phyloP scores from a whole-genome alignment of 2,888 invertebrate species.

The Nymphalis polychloros region DNA sequence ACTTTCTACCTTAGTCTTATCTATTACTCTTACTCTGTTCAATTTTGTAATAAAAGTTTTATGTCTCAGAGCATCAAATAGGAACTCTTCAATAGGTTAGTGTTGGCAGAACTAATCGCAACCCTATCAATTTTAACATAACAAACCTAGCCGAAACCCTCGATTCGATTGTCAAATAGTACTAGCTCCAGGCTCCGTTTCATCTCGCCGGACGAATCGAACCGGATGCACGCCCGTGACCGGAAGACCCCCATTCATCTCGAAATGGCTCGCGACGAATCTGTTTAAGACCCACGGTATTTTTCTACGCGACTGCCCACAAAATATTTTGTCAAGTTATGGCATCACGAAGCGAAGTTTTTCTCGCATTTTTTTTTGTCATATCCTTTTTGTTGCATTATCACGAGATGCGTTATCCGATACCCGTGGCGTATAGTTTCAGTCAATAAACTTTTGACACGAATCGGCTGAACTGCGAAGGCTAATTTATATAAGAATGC shows the following conservation, averaged over 20 bases:
- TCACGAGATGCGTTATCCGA: constrained; percentile 39
- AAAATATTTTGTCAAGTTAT: constrained; percentile 68
- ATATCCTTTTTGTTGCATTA: constrained; percentile 48
- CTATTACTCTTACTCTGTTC: no score
- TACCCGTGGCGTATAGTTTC: constrained; percentile 36
- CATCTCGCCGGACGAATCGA: constrained; percentile 45
- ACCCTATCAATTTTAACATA: neutral
- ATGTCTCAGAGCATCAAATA: no score
- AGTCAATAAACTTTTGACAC: constrained; percentile 25
- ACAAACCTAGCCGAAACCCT: neutral
- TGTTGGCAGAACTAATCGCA: no score
- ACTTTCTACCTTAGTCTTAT: no score
- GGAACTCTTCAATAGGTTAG: no score
- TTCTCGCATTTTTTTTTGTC: constrained; percentile 59
- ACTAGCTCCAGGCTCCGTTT: constrained; percentile 31
- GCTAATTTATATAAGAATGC: neutral
- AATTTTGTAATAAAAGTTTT: no score
- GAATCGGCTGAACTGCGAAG: constrained; percentile 48
- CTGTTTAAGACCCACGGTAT: constrained; percentile 69
- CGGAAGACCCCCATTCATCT: constrained; percentile 76
- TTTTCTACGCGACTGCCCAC: constrained; percentile 73
- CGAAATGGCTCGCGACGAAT: constrained; percentile 73
- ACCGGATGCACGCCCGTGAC: constrained; percentile 73
- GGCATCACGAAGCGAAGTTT: constrained; percentile 68
- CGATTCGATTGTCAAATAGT: constrained; percentile 47